Base-by-base conservation (phyloP, 92 coral and sea anemone species). In the Pocillopora grandis region DNA sequence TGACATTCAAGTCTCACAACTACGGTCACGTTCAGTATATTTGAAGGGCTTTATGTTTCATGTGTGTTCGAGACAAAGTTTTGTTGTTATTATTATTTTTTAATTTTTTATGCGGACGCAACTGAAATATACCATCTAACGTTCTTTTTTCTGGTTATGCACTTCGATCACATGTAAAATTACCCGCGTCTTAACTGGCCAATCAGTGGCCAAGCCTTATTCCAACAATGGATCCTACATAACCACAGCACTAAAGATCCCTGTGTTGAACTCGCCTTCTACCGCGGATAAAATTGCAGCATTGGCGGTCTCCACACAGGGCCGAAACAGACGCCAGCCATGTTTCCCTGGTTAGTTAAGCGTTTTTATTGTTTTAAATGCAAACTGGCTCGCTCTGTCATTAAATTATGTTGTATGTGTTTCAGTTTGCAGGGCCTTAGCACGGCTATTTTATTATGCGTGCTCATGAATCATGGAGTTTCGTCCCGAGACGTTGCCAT, bases 261-360 rank as follows among this genome's bases (percentile, higher is more conserved):
- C 93, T 94, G 91, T 93, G 91, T 66, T 73, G 42, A 64, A 63
- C 60, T 83, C 72, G 31, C 63, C 80, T 78, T 64, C 67, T 75
- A 85, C 76, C 89, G 87, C 93, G 91, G 90, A 90, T 92, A 89
- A 75, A 82, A 91, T 94, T 91, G 93, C 92, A 92, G 98, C 90
- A 86, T 82, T 85, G 82, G 91, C 89, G 87, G 84, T 57, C 87
- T 86, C 92, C 93, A 92, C 92, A 92, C 95, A 89, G 98, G 98
- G 98, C 93, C 90, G 95, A 89, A 91, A 89, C 88, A 81, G 87
- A 87, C 88, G 98, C 92, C 95, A 90, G 88, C 87, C 84, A 94
- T 94, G 98, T 84, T 91, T 91, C 81, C 88, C 73, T 86, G 95
- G 98, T 94, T 76, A 94, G 98, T 80, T 7, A 0, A 27, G 27